A percentile compares a stretch with the other conserved stretches of the same genome.
These are phyloP conservation scores for Drosophila glabriapex DNA, from an alignment of 2,888 invertebrate species.

Conservation along the genomic window DNA sequence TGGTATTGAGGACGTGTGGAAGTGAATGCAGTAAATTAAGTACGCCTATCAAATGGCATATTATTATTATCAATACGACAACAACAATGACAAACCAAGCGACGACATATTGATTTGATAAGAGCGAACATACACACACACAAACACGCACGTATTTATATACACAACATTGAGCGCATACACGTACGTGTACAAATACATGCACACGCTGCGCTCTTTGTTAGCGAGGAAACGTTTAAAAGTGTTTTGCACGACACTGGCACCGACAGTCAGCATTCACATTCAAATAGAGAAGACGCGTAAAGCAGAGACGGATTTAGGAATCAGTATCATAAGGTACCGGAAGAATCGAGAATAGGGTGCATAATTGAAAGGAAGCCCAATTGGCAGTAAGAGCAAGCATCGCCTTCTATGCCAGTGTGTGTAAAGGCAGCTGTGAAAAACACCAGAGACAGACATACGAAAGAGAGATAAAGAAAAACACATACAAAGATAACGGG, in stretches of 20 bases:
- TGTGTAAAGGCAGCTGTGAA: conserved; percentile 91
- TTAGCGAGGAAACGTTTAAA: conserved; percentile 73
- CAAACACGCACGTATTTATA: conserved; percentile 1
- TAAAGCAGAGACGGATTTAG: conserved; percentile 56
- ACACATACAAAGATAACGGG: conserved; percentile 28
- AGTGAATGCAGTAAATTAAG: conserved; percentile 58
- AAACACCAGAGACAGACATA: conserved; percentile 41
- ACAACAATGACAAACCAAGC: conserved; percentile 46
- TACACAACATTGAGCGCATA: conserved; percentile 4
- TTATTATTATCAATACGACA: conserved; percentile 58
- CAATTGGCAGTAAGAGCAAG: conserved; percentile 60
- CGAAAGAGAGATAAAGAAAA: neutral
- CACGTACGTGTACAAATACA: conserved; percentile 14
- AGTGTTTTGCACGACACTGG: conserved; percentile 73
- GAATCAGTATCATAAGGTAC: conserved; percentile 58
- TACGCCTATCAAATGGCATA: conserved; percentile 62
- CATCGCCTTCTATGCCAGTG: conserved; percentile 96
- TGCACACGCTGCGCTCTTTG: conserved; percentile 43
- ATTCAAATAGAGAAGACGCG: conserved; percentile 74
- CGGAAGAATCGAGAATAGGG: conserved; percentile 55
- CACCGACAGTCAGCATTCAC: conserved; percentile 76
- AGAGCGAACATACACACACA: conserved; percentile 42
- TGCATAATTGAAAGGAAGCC: conserved; percentile 44
- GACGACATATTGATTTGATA: conserved; percentile 74
- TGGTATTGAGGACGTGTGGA: conserved; percentile 74